These are phyloP conservation scores for Belonocnema kinseyi DNA, from an alignment of 1,140 invertebrate species.

Conservation along the genomic window DNA sequence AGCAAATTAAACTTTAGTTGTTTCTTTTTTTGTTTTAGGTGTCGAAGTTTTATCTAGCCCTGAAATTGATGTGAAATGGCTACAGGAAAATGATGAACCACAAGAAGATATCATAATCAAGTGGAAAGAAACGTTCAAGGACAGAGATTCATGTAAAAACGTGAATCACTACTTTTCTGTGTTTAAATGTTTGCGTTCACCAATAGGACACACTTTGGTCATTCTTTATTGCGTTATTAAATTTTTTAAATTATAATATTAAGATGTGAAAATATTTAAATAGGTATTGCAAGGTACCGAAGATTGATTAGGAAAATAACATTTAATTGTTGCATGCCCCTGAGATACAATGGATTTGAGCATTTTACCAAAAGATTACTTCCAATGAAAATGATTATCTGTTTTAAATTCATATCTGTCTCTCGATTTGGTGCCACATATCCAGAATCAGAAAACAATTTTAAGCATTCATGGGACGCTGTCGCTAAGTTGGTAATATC, in stretches of 20 bases:
- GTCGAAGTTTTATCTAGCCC: too few relatives aligned
- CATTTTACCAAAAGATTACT: background rate
- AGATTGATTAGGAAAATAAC: background rate
- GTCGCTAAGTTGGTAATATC: background rate
- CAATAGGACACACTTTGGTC: background rate
- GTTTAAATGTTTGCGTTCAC: too few relatives aligned
- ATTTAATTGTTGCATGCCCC: background rate
- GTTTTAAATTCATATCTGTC: background rate
- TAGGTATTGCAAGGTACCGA: background rate
- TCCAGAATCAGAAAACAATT: background rate
- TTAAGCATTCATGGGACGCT: background rate
- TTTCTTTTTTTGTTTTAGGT: too few relatives aligned
- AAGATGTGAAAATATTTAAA: background rate
- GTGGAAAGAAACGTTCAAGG: too few relatives aligned
- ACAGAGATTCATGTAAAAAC: too few relatives aligned
- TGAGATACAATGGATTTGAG: background rate
- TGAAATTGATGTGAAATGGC: too few relatives aligned
- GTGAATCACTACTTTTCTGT: too few relatives aligned
- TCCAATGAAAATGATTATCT: background rate
- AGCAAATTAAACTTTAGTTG: too few relatives aligned
- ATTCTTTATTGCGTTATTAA: background rate
- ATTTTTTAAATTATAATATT: background rate
- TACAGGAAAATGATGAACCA: slow-evolving; percentile 7
- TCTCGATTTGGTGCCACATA: background rate
- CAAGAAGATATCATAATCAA: too few relatives aligned